phyloP scores from a whole-genome alignment of 35 echinoderm and acorn worm genomes.

The Nesometra sesokonis region DNA sequence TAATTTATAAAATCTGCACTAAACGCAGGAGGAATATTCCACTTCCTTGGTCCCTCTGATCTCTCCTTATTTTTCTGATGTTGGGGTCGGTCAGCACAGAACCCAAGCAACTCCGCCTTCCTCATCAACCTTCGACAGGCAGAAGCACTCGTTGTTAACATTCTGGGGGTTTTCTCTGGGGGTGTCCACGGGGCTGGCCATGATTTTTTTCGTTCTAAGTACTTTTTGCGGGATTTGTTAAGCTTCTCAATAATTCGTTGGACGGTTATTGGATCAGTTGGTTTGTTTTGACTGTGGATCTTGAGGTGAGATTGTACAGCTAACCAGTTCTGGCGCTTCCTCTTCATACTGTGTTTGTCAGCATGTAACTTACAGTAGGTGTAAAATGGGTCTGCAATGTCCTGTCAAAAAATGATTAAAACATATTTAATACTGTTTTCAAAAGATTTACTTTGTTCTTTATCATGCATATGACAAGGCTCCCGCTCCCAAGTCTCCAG shows the following conservation, averaged over 20 bases:
- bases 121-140: slow-evolving; percentile 82
- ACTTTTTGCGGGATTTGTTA: slow-evolving; percentile 37
- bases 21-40: slow-evolving; percentile 72
- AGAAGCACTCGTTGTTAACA: slow-evolving; percentile 77
- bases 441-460: too few relatives aligned
- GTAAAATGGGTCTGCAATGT: slow-evolving; percentile 98
- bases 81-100: slow-evolving; percentile 32
- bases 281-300: slow-evolving; percentile 11
- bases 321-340: slow-evolving; percentile 83
- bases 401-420: slow-evolving; percentile 19
- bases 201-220: slow-evolving; percentile 14
- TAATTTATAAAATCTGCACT: slow-evolving; percentile 85
- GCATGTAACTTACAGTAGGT: slow-evolving; percentile 97
- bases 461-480: too few relatives aligned
- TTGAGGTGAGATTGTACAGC: slow-evolving; percentile 73
- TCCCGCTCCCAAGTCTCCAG: too few relatives aligned
- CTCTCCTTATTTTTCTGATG: slow-evolving; percentile 1
- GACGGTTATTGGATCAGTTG: slow-evolving; percentile 15
- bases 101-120: slow-evolving; percentile 85
- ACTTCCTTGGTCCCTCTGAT: slow-evolving; percentile 49
- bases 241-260: slow-evolving; percentile 43
- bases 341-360: slow-evolving; percentile 66
- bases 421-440: too few relatives aligned
- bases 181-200: slow-evolving; percentile 72
- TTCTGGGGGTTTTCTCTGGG: slow-evolving; percentile 60